Conservation (phyloP, 1,140 invertebrate genomes). For the Bombus sylvicola region DNA sequence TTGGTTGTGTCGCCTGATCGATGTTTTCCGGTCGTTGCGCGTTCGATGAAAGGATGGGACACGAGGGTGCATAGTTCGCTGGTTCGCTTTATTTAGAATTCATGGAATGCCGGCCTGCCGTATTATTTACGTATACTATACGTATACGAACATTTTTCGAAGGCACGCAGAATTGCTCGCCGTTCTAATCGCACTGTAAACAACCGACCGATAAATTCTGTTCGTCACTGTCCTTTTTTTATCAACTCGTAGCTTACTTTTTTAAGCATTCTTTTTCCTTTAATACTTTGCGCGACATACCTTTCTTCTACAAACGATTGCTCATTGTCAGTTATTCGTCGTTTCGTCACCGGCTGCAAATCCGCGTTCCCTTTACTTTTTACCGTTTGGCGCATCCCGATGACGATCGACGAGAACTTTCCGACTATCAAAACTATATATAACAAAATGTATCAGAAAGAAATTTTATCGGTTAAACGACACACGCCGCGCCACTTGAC, state of each 20-base stretch:
- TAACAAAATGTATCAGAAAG: no score
- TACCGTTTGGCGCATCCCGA: neutral
- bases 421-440: neutral
- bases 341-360: constrained; percentile 7
- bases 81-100: neutral
- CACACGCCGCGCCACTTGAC: neutral
- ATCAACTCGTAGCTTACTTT: neutral
- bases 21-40: neutral
- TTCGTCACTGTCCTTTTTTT: neutral
- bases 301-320: constrained; percentile 24
- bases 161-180: neutral
- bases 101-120: neutral
- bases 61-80: neutral
- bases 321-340: neutral
- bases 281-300: neutral
- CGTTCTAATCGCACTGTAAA: neutral
- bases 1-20: neutral
- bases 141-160: neutral
- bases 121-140: no score
- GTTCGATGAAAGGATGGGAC: neutral
- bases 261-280: neutral
- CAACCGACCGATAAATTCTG: neutral
- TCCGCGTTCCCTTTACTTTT: constrained; percentile 16
- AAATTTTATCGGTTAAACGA: no score
- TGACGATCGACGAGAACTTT: neutral